A percentile compares a stretch with the other conserved stretches of the same genome.
Evolutionary conservation across 1,140 invertebrate genomes (phyloP).

Genomic region (Acromyrmex charruanus): DNA sequence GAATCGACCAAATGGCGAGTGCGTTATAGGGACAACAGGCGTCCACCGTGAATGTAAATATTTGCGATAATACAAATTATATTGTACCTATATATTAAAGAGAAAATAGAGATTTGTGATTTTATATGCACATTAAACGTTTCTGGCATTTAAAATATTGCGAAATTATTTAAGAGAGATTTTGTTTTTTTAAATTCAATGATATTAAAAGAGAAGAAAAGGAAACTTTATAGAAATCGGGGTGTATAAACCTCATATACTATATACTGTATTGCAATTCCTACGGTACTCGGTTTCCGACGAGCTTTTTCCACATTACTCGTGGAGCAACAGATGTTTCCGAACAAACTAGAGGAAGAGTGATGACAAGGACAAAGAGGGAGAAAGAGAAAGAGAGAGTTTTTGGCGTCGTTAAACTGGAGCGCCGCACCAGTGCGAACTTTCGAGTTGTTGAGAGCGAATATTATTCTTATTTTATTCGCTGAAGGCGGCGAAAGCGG

Average conservation of each 20-base stretch:
- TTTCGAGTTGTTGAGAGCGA: slow-evolving; percentile 47
- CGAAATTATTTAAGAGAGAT: neutral
- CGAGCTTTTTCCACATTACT: slow-evolving; percentile 29
- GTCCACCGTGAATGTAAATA: neutral
- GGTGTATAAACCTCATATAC: neutral
- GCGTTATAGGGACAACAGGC: neutral
- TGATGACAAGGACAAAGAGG: neutral
- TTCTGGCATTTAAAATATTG: neutral
- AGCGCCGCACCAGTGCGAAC: slow-evolving; percentile 35
- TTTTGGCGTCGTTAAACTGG: slow-evolving; percentile 49
- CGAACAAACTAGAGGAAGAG: slow-evolving; percentile 35
- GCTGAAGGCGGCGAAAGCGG: slow-evolving; percentile 22
- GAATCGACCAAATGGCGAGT: slow-evolving; percentile 15
- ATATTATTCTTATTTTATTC: slow-evolving; percentile 63
- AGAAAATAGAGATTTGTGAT: neutral
- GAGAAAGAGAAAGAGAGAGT: slow-evolving; percentile 7
- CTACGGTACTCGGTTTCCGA: slow-evolving; percentile 23
- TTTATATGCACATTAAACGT: neutral
- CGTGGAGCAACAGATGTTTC: slow-evolving; percentile 55
- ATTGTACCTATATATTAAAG: neutral
- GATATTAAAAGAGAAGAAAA: neutral
- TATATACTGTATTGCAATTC: slow-evolving; percentile 24
- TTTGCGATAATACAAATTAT: neutral
- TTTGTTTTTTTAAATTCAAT: neutral
- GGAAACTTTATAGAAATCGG: neutral